Evolutionary conservation across 2,888 invertebrate genomes (phyloP), one percentile per base, ranked within the genome.

Genomic region (Onchidella celtica): DNA sequence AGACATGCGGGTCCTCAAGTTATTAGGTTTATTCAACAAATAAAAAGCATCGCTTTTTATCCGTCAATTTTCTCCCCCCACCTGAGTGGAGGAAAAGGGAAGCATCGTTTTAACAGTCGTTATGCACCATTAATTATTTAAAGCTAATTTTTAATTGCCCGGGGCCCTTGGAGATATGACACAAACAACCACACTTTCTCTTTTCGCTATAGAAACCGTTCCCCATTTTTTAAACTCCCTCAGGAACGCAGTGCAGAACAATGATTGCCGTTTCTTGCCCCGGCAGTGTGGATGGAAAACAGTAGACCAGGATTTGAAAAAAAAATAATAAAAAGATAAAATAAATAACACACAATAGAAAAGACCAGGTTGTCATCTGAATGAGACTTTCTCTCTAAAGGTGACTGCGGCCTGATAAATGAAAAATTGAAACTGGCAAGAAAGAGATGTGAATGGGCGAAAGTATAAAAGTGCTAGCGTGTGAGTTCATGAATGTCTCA

Each of bases 101-200:
- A 17, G 47, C 47, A 47, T 47, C 47, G 47, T 47, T 47, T 47
- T 47, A 47, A 47, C 47, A 6, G 9, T 66, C 36, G 66, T 66
- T 36, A 66, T 34, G 66, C 66, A 3, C 21, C 66, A 66, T 66
- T 66, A 66, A 66, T 66, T 66, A 66, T 38, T 66, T 14, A 36
- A 36, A 66, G 38, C 36, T 21, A 2, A 47, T 47, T 47, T 47
- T 47, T 47, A 47, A 47, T 47, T 47, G 47, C 47, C 47, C 6
- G 47, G 6, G 47, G 47, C 17, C 47, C 47, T 47, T 17, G 47
- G 47, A 47, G 47, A 47, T 47, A 47, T 47, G 17, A 47, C 47
- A 47, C 47, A 47, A 47, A 47, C 47, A 47, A n/a, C 47, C 9
- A 17, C 17, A 47, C 47, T 47, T 47, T 47, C 47, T 6, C 47